A percentile compares a stretch with the other conserved stretches of the same genome.
Conservation (phyloP, 2,888 invertebrate species). For the Callinectes sapidus region DNA sequence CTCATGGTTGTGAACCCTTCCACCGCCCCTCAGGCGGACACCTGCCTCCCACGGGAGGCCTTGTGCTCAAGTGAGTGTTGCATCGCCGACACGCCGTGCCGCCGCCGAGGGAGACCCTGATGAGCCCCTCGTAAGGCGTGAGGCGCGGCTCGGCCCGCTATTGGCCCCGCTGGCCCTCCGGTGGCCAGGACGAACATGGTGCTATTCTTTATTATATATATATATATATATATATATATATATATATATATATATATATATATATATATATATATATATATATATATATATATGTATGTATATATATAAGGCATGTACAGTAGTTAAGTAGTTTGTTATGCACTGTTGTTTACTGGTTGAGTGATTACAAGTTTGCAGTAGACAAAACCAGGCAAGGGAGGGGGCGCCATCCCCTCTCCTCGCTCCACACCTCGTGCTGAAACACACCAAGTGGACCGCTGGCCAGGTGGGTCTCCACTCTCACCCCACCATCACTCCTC, state of each 20-base stretch:
- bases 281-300: not conserved
- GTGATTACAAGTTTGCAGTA: slow-evolving; percentile 24
- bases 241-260: slow-evolving; percentile 17
- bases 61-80: slow-evolving; percentile 41
- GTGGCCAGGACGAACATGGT: slow-evolving; percentile 51
- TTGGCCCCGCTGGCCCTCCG: too few relatives aligned
- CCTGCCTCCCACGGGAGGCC: not conserved
- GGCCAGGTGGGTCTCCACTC: not conserved
- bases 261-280: slow-evolving; percentile 22
- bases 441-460: slow-evolving; percentile 54
- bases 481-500: not conserved
- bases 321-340: slow-evolving; percentile 43
- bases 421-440: slow-evolving; percentile 59
- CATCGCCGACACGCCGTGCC: not conserved
- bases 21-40: slow-evolving; percentile 33
- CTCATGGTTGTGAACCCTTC: slow-evolving; percentile 60
- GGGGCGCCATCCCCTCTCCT: slow-evolving; percentile 1
- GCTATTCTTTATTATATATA: slow-evolving; percentile 41
- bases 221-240: slow-evolving; percentile 1
- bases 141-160: not conserved
- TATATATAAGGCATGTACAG: slow-evolving; percentile 45
- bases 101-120: not conserved
- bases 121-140: not conserved
- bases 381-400: not conserved
- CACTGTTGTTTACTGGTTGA: slow-evolving; percentile 32